These are phyloP conservation scores for Bucorvus abyssinicus DNA, from an alignment of 2,797 vertebrate species.

Conservation along the genomic window DNA sequence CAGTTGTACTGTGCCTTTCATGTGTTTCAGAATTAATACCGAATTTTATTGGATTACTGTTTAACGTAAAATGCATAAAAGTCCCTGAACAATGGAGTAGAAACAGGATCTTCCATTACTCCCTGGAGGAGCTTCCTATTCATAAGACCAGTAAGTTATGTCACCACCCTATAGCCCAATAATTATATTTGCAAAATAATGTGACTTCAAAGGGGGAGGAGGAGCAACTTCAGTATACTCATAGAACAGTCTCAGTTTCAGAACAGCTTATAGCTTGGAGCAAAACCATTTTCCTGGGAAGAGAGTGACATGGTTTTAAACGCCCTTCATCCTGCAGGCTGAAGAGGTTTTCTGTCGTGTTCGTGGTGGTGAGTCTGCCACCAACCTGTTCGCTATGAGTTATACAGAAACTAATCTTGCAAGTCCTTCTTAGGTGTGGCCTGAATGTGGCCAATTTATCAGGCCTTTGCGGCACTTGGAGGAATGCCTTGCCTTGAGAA, in stretches of 20 bases:
- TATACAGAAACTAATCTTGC: background rate
- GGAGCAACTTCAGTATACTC: background rate
- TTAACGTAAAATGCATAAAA: background rate
- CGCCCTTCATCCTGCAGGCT: background rate
- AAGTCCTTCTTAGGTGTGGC: background rate
- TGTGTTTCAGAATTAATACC: background rate
- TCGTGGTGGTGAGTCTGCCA: background rate
- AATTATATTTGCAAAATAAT: conserved; percentile 38
- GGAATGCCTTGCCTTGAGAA: background rate
- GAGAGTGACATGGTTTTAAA: background rate
- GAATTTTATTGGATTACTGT: background rate
- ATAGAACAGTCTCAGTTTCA: background rate
- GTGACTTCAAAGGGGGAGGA: conserved; percentile 22
- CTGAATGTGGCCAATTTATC: rapidly evolving
- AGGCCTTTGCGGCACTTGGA: background rate
- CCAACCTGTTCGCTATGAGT: background rate
- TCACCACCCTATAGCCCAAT: background rate
- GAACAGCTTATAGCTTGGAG: background rate
- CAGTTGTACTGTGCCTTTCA: background rate
- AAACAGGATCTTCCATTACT: background rate
- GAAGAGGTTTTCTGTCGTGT: background rate
- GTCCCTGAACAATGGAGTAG: background rate
- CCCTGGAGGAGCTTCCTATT: background rate
- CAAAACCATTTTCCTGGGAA: conserved; percentile 27
- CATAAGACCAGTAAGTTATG: background rate